Evolutionary conservation across 2,888 invertebrate species (phyloP).

Genomic region (Gonocerus acuteangulatus): DNA sequence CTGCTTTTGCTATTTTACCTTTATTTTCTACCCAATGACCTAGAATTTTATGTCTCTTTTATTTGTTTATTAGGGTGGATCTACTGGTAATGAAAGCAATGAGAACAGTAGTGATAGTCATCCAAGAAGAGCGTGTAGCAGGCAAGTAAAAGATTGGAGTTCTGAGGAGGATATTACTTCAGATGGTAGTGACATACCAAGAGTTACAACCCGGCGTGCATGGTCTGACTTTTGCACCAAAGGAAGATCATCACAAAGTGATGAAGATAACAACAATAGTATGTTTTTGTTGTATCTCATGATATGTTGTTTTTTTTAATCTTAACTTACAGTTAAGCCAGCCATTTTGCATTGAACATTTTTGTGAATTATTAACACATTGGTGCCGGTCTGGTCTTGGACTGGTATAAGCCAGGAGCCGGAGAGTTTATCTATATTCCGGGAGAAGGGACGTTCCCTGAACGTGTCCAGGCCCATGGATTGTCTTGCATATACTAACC

Average conservation of each 20-base stretch:
- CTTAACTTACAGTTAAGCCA: too few relatives aligned
- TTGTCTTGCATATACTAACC: too few relatives aligned
- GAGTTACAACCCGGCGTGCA: slow-evolving; percentile 63
- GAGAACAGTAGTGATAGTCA: slow-evolving; percentile 10
- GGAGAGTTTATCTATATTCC: too few relatives aligned
- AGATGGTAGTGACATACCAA: slow-evolving; percentile 47
- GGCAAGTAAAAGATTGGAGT: slow-evolving; percentile 32
- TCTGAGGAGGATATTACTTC: slow-evolving; percentile 38
- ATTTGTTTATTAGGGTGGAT: neutral
- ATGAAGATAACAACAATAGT: slow-evolving; percentile 51
- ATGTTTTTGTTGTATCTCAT: slow-evolving; percentile 37
- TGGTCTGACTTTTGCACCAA: slow-evolving; percentile 65
- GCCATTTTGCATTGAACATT: too few relatives aligned
- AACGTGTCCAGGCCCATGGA: too few relatives aligned
- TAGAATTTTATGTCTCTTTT: neutral
- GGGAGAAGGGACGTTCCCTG: too few relatives aligned
- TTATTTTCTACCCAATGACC: neutral
- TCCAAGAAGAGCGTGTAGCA: slow-evolving; percentile 17
- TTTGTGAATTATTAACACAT: too few relatives aligned
- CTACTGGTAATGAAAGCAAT: neutral
- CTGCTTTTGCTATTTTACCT: too few relatives aligned
- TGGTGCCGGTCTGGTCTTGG: too few relatives aligned
- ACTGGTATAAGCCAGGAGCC: too few relatives aligned
- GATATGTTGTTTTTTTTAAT: too few relatives aligned
- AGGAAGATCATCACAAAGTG: slow-evolving; percentile 54